These are phyloP conservation scores for Pimpla rufipes DNA, from an alignment of 2,888 invertebrate species.

Conservation along the genomic window DNA sequence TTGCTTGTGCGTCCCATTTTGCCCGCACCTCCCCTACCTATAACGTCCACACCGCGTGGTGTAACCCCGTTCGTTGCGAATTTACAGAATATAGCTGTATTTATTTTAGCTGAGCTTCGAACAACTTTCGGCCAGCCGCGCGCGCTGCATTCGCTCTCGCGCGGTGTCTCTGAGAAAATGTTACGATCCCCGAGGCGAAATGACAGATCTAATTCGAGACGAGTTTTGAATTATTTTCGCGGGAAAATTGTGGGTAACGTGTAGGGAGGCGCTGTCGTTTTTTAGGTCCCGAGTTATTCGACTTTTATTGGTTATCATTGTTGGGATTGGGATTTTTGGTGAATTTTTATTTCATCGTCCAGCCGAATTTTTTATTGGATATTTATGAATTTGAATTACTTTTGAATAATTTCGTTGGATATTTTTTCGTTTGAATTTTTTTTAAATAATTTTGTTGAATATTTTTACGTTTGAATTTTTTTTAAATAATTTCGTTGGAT, in stretches of 20 bases:
- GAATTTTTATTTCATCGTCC: too few relatives aligned
- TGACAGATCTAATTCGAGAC: background rate
- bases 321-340: too few relatives aligned
- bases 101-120: conserved; percentile 10
- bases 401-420: too few relatives aligned
- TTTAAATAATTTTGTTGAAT: too few relatives aligned
- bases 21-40: background rate
- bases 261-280: background rate
- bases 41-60: background rate
- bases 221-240: background rate
- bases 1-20: too few relatives aligned
- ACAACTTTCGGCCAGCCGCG: conserved; percentile 30
- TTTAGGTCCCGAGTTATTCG: background rate
- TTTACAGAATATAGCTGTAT: conserved; percentile 32
- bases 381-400: too few relatives aligned
- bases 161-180: conserved; percentile 3
- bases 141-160: background rate
- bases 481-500: too few relatives aligned
- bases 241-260: background rate
- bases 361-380: too few relatives aligned
- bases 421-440: too few relatives aligned
- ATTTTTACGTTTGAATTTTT: too few relatives aligned
- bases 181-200: background rate
- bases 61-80: conserved; percentile 21
- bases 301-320: too few relatives aligned